Evolutionary conservation across 2,797 vertebrate genomes (phyloP).

Genomic region (Vipera latastei): DNA sequence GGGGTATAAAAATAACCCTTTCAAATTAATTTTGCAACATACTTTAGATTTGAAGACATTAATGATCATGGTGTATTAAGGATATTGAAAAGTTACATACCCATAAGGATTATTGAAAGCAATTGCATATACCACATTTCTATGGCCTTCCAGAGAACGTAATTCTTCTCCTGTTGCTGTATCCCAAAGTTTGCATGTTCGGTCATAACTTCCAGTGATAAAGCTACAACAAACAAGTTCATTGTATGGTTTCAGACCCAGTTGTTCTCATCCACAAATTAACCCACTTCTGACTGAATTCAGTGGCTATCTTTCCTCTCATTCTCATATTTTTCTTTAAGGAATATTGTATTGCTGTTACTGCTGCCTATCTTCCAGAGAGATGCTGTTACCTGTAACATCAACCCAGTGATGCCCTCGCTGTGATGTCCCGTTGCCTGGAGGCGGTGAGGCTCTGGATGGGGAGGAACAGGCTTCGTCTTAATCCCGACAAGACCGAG

Average conservation of each 20-base stretch:
- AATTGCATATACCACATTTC: constrained; percentile 91
- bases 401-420: too few species aligned
- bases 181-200: constrained; percentile 95
- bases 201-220: constrained; percentile 97
- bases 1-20: neutral
- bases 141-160: constrained; percentile 82
- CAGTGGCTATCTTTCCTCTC: neutral
- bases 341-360: neutral
- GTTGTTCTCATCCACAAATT: neutral
- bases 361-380: neutral
- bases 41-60: neutral
- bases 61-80: neutral
- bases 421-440: too few species aligned
- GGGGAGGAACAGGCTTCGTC: too few species aligned
- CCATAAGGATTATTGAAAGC: constrained; percentile 98
- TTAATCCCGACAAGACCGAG: too few species aligned
- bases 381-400: neutral
- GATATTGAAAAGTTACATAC: constrained; percentile 64
- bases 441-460: too few species aligned
- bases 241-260: neutral
- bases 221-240: constrained; percentile 74
- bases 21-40: neutral
- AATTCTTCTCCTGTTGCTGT: constrained; percentile 85
- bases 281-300: neutral
- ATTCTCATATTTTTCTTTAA: constrained; percentile 6